phyloP scores from a whole-genome alignment of 2,797 vertebrate species.

The Acomys russatus region DNA sequence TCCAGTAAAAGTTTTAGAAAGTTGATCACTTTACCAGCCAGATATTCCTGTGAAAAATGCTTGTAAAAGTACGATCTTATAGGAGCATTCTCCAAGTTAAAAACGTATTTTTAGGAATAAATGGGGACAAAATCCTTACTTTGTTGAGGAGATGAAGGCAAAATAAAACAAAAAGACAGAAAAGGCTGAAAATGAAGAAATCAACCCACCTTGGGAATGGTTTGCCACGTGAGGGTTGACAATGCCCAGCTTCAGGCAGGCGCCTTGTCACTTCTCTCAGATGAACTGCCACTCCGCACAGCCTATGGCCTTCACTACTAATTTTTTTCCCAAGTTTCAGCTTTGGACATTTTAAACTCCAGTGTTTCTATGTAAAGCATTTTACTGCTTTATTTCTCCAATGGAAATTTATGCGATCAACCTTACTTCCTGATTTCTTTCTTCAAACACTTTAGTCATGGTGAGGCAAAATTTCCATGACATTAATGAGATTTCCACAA shows the following conservation, averaged over 20 bases:
- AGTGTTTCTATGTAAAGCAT: background rate
- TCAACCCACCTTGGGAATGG: background rate
- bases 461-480: slow-evolving; percentile 68
- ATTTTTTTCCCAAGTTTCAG: slow-evolving; percentile 34
- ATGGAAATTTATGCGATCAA: slow-evolving; percentile 45
- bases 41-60: slow-evolving; percentile 64
- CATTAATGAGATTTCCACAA: slow-evolving; percentile 80
- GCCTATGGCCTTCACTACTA: background rate
- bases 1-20: slow-evolving; percentile 63
- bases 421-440: slow-evolving; percentile 63
- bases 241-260: background rate
- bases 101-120: slow-evolving; percentile 77
- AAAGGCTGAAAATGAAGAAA: slow-evolving; percentile 49
- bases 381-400: slow-evolving; percentile 50
- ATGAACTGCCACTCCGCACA: background rate
- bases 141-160: slow-evolving; percentile 48
- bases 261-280: background rate
- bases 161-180: slow-evolving; percentile 22
- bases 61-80: slow-evolving; percentile 73
- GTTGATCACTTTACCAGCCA: slow-evolving; percentile 30
- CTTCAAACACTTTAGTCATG: slow-evolving; percentile 70
- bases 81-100: slow-evolving; percentile 65
- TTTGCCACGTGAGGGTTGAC: background rate
- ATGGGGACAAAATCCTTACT: slow-evolving; percentile 62
- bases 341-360: background rate